Evolutionary conservation across 2,888 invertebrate genomes (phyloP).

Genomic region (Lasius platythorax): DNA sequence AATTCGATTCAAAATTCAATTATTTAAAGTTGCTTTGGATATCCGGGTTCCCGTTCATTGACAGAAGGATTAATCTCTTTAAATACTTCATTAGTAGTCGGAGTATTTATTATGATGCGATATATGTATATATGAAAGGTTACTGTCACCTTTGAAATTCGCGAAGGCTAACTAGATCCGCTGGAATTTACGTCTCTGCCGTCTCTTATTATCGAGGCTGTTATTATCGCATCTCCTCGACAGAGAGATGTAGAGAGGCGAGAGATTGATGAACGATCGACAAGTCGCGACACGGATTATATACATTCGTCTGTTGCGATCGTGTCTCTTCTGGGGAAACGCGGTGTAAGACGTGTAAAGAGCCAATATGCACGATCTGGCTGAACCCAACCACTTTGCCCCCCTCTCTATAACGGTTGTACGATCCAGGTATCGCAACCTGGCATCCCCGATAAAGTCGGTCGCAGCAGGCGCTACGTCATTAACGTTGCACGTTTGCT

Average conservation of each 20-base stretch:
- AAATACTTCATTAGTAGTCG: constrained; percentile 3
- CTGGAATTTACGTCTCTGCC: neutral
- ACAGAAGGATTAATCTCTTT: neutral
- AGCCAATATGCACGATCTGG: constrained; percentile 10
- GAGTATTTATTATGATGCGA: neutral
- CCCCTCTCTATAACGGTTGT: constrained; percentile 62
- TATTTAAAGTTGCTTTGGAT: no score
- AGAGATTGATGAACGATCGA: neutral
- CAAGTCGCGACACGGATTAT: constrained; percentile 23
- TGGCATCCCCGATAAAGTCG: constrained; percentile 61
- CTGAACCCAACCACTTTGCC: constrained; percentile 12
- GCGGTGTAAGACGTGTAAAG: constrained; percentile 1
- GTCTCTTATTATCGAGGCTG: neutral
- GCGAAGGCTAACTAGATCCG: neutral
- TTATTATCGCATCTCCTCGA: neutral
- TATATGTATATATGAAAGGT: neutral
- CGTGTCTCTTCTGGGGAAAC: constrained; percentile 1
- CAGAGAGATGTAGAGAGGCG: neutral
- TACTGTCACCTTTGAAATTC: neutral
- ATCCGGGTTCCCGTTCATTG: no score
- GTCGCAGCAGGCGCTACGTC: constrained; percentile 24
- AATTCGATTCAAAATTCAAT: no score
- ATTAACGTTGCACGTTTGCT: constrained; percentile 28
- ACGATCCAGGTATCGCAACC: constrained; percentile 56
- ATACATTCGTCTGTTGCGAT: neutral